Percentiles rank a stretch among this genome's conserved stretches.
Evolutionary conservation across 2,113 vertebrate genomes (phyloP).

Genomic region (Platichthys flesus): DNA sequence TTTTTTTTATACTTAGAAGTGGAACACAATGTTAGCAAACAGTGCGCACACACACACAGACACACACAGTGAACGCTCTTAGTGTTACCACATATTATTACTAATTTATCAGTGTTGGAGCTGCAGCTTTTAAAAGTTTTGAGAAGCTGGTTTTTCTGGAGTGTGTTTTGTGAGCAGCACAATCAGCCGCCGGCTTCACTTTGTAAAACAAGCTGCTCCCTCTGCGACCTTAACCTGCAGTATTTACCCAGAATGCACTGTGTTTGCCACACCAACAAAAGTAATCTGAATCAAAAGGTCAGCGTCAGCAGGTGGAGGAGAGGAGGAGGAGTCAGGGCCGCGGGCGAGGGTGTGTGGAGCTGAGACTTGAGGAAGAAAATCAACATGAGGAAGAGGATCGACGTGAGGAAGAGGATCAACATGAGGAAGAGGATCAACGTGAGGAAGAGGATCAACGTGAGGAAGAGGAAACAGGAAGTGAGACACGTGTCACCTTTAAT

Average conservation of each 20-base stretch:
- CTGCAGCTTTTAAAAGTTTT: constrained; percentile 48
- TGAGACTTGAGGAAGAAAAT: neutral
- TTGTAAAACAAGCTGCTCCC: constrained; percentile 66
- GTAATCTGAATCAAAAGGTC: constrained; percentile 75
- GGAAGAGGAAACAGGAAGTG: constrained; percentile 19
- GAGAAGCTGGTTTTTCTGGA: constrained; percentile 33
- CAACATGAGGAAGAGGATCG: too few relatives aligned
- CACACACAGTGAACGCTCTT: neutral
- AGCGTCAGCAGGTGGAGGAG: constrained; percentile 21
- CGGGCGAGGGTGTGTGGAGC: constrained; percentile 37
- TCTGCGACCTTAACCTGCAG: constrained; percentile 46
- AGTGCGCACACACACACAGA: neutral
- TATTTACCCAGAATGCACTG: constrained; percentile 70
- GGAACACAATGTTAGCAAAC: constrained; percentile 4
- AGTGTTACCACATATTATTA: constrained; percentile 16
- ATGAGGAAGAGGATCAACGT: too few relatives aligned
- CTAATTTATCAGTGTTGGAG: constrained; percentile 36
- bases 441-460: neutral
- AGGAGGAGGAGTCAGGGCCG: constrained; percentile 26
- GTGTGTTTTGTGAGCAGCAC: neutral
- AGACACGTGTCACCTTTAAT: constrained; percentile 52
- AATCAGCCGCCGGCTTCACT: constrained; percentile 43
- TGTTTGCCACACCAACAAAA: constrained; percentile 61
- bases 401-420: too few relatives aligned
- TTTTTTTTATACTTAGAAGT: constrained; percentile 25